Evolutionary conservation across 2,888 invertebrate species (phyloP).

Genomic region (Leptinotarsa juncta): DNA sequence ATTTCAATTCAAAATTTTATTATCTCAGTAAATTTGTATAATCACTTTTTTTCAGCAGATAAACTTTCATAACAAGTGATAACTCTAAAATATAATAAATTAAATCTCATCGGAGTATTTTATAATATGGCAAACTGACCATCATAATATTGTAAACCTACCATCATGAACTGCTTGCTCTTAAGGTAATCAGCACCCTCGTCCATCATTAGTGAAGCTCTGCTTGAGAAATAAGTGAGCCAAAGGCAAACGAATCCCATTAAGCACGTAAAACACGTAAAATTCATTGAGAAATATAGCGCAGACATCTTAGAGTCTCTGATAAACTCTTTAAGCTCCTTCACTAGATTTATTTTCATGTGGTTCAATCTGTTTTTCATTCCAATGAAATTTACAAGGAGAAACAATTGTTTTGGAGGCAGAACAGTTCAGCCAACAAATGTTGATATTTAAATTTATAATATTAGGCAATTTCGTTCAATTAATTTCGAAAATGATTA

Average conservation of each 20-base stretch:
- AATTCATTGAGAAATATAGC: conserved; percentile 12
- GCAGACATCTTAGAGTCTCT: conserved; percentile 9
- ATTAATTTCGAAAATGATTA: too few species aligned
- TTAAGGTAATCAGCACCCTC: background rate
- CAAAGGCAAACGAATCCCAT: conserved; percentile 16
- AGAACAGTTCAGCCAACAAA: background rate
- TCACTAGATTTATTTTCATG: conserved; percentile 6
- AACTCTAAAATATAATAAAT: too few species aligned
- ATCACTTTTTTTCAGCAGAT: too few species aligned
- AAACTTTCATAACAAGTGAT: too few species aligned
- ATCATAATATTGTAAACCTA: too few species aligned
- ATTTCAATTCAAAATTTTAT: too few species aligned
- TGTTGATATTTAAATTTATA: background rate
- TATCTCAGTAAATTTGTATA: too few species aligned
- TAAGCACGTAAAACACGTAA: conserved; percentile 11
- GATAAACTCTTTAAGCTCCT: conserved; percentile 15
- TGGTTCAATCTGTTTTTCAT: conserved; percentile 3
- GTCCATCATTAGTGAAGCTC: conserved; percentile 4
- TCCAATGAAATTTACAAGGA: background rate
- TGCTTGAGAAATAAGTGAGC: background rate
- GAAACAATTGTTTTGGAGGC: background rate
- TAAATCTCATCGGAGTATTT: too few species aligned
- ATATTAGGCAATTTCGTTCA: too few species aligned
- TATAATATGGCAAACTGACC: too few species aligned
- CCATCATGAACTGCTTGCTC: too few species aligned